These are phyloP conservation scores for Onchidella celtica DNA, from an alignment of 2,888 invertebrate species.

Conservation along the genomic window DNA sequence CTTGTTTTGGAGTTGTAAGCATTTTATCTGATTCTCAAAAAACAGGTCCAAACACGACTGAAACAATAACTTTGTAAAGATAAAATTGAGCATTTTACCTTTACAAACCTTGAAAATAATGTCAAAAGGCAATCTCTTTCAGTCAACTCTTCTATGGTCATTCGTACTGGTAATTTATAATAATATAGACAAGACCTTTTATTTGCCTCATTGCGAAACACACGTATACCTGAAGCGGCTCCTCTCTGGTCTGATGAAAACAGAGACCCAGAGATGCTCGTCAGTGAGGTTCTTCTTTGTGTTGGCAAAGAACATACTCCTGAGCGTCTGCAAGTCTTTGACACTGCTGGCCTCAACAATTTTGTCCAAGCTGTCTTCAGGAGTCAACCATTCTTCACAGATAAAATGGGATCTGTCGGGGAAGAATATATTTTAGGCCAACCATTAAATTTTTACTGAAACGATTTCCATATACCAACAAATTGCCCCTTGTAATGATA, in stretches of 20 bases:
- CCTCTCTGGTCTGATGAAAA: constrained; percentile 79
- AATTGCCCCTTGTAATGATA: too few species aligned
- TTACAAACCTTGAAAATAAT: too few species aligned
- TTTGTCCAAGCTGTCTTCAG: constrained; percentile 80
- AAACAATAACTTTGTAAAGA: too few species aligned
- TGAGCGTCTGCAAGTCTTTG: constrained; percentile 77
- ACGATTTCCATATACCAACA: too few species aligned
- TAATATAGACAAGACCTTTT: neutral
- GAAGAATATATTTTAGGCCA: too few species aligned
- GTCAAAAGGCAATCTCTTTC: too few species aligned
- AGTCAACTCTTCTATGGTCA: too few species aligned
- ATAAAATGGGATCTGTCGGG: constrained; percentile 68
- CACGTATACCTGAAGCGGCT: constrained; percentile 79
- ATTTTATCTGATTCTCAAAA: too few species aligned
- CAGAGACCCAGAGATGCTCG: constrained; percentile 81
- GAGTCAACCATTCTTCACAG: constrained; percentile 79
- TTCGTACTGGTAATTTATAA: neutral
- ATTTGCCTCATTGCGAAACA: constrained; percentile 57
- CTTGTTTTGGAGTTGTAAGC: too few species aligned
- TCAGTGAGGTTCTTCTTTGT: constrained; percentile 78
- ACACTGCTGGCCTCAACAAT: constrained; percentile 78
- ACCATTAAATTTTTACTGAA: too few species aligned
- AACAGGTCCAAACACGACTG: too few species aligned
- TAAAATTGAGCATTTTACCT: too few species aligned
- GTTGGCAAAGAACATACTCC: constrained; percentile 77